Base-by-base conservation (phyloP, 1,140 invertebrate species). In the Micrasema minimum region DNA sequence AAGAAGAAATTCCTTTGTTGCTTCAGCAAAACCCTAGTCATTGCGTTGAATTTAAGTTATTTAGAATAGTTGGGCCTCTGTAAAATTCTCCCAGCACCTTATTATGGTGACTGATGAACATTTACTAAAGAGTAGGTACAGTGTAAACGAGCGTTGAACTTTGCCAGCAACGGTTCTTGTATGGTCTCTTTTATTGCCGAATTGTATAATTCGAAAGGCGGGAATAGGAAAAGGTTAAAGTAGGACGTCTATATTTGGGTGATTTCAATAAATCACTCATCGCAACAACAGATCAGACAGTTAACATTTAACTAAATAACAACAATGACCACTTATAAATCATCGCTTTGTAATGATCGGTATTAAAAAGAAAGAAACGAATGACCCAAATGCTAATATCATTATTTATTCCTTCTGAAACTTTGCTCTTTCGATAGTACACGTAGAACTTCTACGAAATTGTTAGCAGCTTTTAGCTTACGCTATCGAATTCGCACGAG, bases 211-310 rank as follows among this genome's bases (percentile, higher is more conserved):
- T 2, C 6, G 46, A 48, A 22, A 48, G 46, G 46, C 46, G 46
- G 46, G 46, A 48, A 48, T 11, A 2, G 14, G 41, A 48, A 48
- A 48, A 48, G 45, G 45, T 48, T 48, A 48, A 22, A 48, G 46
- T 20, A 48, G 16, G 16, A 48, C 46, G 16, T n/a, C 46, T 22
- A 11, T 48, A 48, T 48, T 48, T 11, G 46, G 46, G 46, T 20
- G 46, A 10, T 48, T 22, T 20, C 20, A 20, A 48, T 48, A 48
- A 48, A 48, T 48, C 18, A 48, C 46, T 48, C 18, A 20, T 5
- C 45, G 46, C 20, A 20, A n/a, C 46, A 11, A 48, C 16, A 48
- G 16, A 48, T 48, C 11, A 7, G 46, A 48, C 46, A 48, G 46
- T 20, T 48, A 22, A 48, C 46, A 48, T 48, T 48, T 48, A 20